Conservation (phyloP, 1,140 invertebrate species). For the Musca domestica region DNA sequence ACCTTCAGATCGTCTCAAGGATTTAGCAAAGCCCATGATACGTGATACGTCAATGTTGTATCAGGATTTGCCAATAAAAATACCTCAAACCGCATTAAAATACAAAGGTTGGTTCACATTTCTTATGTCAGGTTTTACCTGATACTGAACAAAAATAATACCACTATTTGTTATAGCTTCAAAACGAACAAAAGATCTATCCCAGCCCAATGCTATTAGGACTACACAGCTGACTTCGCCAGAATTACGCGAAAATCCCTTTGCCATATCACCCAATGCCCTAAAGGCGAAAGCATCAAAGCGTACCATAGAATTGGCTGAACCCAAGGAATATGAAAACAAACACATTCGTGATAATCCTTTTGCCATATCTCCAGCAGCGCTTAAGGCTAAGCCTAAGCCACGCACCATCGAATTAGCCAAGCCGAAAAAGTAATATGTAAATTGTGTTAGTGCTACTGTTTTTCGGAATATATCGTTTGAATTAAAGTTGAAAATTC, state of each 20-base stretch:
- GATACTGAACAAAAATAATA: background rate
- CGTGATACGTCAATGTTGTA: constrained; percentile 25
- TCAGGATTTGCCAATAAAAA: constrained; percentile 12
- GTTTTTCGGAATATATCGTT: too few species aligned
- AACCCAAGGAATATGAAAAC: constrained; percentile 52
- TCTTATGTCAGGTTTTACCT: background rate
- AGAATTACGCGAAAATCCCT: constrained; percentile 46
- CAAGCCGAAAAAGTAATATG: constrained; percentile 44
- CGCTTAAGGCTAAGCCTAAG: constrained; percentile 56
- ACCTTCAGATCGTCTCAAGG: constrained; percentile 34
- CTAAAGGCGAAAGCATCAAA: constrained; percentile 54
- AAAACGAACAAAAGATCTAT: constrained; percentile 41
- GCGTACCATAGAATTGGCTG: constrained; percentile 55
- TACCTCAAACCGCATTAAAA: constrained; percentile 29
- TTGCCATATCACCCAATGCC: constrained; percentile 42
- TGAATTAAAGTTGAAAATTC: too few species aligned
- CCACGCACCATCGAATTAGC: constrained; percentile 55
- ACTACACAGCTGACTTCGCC: constrained; percentile 29
- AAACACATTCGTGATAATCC: constrained; percentile 47
- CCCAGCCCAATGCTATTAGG: constrained; percentile 33
- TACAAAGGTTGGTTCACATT: constrained; percentile 37
- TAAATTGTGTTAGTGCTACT: too few species aligned
- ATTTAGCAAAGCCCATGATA: constrained; percentile 28
- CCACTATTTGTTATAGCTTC: constrained; percentile 30
- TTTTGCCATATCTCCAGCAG: constrained; percentile 46